Base-by-base conservation (phyloP, 2,113 vertebrate genomes). In the Amphilophus citrinellus region DNA sequence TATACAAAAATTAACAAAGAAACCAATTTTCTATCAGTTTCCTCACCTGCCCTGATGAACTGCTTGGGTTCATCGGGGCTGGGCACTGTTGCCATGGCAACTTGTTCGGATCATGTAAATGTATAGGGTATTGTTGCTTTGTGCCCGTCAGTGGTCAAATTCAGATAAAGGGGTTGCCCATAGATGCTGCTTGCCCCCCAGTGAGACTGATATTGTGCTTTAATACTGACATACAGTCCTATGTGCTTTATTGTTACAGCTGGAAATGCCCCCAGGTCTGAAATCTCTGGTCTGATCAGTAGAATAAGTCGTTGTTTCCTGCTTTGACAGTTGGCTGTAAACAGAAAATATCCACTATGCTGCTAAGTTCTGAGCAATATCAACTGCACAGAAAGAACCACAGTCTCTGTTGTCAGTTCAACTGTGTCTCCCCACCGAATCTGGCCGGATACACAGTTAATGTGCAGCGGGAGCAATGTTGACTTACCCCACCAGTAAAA, bases 371-470 rank as follows among this genome's bases (percentile, higher is more conserved):
- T 65, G 18, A 10, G 83, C 42, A 59, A 61, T 61, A 78, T 80
- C 60, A 75, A 60, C 80, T 62, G 71, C 53, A 68, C 80, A 75
- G 86, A 87, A 73, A 73, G 66, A 44, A 57, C 39, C 37, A 15
- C 14, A 10, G 24, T 78, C 39, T 87, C 71, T 88, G 35, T 47
- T 84, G 71, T 86, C 66, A 83, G 32, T 79, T 77, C 30, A 83
- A 13, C 66, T 63, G 56, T 61, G 76, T 80, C 71, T 80, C 65
- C 61, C 78, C 20, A 32, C 76, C 27, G 77, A 85, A 37, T 78
- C 53, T 6, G 60, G 57, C 63, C 5, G 30, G 79, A 57, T 62
- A 57, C 77, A 85, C 75, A 87, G 81, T 80, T 85, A 88, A 85
- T 87, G 61, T 71, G 83, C 62, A 84, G 44, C 30, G 11, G 58